phyloP scores from a whole-genome alignment of 2,797 vertebrate species.

The Thripadectes ignobilis region DNA sequence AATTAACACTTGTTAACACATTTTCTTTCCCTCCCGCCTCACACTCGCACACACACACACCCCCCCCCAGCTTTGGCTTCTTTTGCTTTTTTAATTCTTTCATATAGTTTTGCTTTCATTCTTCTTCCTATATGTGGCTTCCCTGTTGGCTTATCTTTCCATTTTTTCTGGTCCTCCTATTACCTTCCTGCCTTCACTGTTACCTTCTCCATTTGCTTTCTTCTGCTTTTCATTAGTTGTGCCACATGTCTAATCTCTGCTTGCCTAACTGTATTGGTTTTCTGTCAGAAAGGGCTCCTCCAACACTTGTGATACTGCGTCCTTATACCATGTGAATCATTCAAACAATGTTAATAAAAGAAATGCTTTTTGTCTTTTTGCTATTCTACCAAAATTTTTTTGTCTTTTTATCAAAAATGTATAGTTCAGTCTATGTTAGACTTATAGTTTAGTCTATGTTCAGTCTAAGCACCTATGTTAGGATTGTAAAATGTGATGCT shows the following conservation, averaged over 20 bases:
- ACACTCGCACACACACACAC: too few relatives aligned
- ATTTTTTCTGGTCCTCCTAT: background rate
- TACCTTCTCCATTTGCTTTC: background rate
- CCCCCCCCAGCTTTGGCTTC: background rate
- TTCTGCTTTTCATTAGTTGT: background rate
- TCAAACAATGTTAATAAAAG: background rate
- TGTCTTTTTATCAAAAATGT: background rate
- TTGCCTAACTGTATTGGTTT: background rate
- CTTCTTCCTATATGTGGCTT: background rate
- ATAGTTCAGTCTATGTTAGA: background rate
- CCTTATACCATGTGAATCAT: background rate
- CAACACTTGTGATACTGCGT: background rate
- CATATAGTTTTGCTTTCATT: background rate
- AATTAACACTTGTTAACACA: slow-evolving; percentile 20
- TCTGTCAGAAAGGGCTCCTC: background rate
- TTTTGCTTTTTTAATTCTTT: background rate
- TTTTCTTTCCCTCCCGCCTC: rapidly evolving
- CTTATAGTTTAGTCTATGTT: too few relatives aligned
- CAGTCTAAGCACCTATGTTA: background rate
- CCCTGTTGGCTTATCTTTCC: background rate
- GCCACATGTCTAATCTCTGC: background rate
- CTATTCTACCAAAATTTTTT: background rate
- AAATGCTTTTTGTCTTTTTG: background rate
- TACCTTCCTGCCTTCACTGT: background rate
- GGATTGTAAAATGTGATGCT: background rate